Conservation (phyloP, 2,113 vertebrate genomes). For the Marmota monax region DNA sequence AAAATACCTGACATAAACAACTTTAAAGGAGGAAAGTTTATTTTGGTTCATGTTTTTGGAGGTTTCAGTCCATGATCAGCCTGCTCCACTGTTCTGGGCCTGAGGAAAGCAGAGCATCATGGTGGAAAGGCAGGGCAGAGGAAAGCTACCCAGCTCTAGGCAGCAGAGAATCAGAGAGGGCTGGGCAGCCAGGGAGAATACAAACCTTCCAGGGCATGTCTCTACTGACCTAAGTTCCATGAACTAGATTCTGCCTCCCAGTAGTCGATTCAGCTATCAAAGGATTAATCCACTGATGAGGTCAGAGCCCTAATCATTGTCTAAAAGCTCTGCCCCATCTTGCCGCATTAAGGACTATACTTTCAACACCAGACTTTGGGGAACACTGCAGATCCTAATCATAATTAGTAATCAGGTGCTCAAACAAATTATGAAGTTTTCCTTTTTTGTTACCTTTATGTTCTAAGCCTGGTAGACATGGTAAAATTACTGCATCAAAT, state of each 20-base stretch:
- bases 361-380: neutral
- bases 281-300: neutral
- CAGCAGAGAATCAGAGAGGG: too few species aligned
- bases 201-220: neutral
- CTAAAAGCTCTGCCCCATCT: neutral
- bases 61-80: neutral
- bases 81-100: neutral
- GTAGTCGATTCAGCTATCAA: neutral
- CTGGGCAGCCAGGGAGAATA: too few species aligned
- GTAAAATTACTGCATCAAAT: neutral
- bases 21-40: neutral
- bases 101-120: neutral
- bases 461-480: neutral
- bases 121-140: too few species aligned
- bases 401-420: neutral
- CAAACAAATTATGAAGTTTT: neutral
- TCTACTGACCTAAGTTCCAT: neutral
- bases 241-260: neutral
- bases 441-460: neutral
- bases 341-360: neutral
- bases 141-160: too few species aligned
- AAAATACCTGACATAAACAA: neutral
- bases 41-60: neutral
- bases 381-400: neutral
- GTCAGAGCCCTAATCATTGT: neutral